These are phyloP conservation scores for Laticauda colubrina DNA, from an alignment of 2,113 vertebrate genomes.

Conservation along the genomic window DNA sequence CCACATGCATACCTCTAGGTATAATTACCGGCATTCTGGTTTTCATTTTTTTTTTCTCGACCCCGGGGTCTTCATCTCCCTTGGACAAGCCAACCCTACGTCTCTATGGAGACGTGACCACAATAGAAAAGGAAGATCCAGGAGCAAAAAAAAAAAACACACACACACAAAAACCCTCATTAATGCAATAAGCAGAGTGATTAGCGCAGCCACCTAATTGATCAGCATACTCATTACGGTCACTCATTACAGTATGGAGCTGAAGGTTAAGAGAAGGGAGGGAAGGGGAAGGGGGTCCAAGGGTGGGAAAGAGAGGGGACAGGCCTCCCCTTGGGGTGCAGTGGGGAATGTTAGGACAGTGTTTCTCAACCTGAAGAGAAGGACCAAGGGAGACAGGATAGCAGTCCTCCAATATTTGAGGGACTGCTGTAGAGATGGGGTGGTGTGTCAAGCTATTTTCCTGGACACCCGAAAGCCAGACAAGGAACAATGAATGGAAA, in stretches of 20 bases:
- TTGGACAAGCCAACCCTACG: slow-evolving; percentile 12
- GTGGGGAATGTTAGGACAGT: neutral
- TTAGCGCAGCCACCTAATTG: slow-evolving; percentile 51
- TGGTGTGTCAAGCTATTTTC: too few species aligned
- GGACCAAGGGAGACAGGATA: too few species aligned
- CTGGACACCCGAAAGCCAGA: too few species aligned
- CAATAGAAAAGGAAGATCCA: neutral
- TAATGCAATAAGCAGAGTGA: slow-evolving; percentile 33
- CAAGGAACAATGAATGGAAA: too few species aligned
- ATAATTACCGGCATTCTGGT: neutral
- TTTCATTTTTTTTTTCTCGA: neutral
- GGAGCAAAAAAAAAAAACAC: slow-evolving; percentile 19
- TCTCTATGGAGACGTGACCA: slow-evolving; percentile 5
- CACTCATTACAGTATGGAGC: slow-evolving; percentile 50
- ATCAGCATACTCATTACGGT: slow-evolving; percentile 64
- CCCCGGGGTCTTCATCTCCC: neutral
- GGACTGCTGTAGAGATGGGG: too few species aligned
- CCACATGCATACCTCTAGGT: neutral
- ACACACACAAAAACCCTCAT: slow-evolving; percentile 12
- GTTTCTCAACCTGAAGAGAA: neutral
- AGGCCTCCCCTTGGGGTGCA: neutral
- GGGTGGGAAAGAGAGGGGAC: too few species aligned
- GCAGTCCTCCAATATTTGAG: too few species aligned
- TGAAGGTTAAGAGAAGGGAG: slow-evolving; percentile 11
- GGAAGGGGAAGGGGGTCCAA: neutral